Percentiles rank a stretch among this genome's conserved stretches.
Evolutionary conservation across 2,113 vertebrate genomes (phyloP).

Genomic region (Thalassoma bifasciatum): DNA sequence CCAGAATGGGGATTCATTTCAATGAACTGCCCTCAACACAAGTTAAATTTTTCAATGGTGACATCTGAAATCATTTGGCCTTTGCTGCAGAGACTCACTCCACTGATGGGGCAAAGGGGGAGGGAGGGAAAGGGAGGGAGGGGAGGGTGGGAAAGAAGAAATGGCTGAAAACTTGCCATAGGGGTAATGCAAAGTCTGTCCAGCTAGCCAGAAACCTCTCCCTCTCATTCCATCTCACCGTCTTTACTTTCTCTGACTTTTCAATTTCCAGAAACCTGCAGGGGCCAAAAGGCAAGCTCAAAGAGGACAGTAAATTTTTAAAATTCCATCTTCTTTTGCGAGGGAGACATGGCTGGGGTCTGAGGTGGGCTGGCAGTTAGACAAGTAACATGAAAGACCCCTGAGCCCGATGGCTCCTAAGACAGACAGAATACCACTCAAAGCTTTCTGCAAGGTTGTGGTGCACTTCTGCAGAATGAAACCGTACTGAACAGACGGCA

Average conservation of each 20-base stretch:
- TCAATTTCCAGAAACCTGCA: constrained; percentile 77
- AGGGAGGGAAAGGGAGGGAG: no score
- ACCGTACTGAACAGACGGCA: neutral
- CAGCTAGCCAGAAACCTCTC: constrained; percentile 50
- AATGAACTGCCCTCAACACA: constrained; percentile 57
- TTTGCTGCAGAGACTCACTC: constrained; percentile 34
- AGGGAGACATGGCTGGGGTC: constrained; percentile 57
- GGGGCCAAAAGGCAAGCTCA: constrained; percentile 68
- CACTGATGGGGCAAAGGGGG: neutral
- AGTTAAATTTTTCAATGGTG: constrained; percentile 51
- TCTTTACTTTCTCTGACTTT: constrained; percentile 71
- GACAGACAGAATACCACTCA: constrained; percentile 42
- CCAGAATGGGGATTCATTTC: constrained; percentile 47
- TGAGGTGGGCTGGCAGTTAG: constrained; percentile 57
- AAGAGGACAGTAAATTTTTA: constrained; percentile 76
- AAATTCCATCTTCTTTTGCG: constrained; percentile 78
- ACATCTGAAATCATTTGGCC: constrained; percentile 53
- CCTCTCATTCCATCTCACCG: constrained; percentile 40
- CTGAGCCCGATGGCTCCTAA: constrained; percentile 48
- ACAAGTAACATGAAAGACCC: constrained; percentile 61
- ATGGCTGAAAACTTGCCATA: constrained; percentile 37
- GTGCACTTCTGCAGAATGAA: constrained; percentile 9
- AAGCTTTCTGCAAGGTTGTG: constrained; percentile 28
- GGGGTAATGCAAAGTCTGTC: constrained; percentile 47
- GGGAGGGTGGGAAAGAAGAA: constrained; percentile 31